Percentiles rank a stretch among this genome's conserved stretches.
Evolutionary conservation across 2,888 invertebrate genomes (phyloP).

Genomic region (Eubasilissa splendida): DNA sequence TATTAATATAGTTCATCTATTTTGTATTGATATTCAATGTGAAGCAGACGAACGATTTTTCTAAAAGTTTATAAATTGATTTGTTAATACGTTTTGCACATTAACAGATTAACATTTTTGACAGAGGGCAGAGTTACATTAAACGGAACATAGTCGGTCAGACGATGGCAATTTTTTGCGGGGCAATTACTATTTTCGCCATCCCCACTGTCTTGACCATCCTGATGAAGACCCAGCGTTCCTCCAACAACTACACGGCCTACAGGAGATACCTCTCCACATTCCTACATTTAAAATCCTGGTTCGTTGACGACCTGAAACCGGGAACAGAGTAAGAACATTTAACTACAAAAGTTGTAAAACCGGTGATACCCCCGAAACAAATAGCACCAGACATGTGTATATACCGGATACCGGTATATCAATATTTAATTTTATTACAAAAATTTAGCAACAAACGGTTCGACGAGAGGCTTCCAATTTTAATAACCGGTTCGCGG

Average conservation of each 20-base stretch:
- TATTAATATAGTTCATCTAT: too few relatives aligned
- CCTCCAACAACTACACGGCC: conserved; percentile 76
- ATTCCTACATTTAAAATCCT: conserved; percentile 81
- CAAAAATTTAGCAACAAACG: too few relatives aligned
- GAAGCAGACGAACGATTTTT: too few relatives aligned
- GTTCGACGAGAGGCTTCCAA: too few relatives aligned
- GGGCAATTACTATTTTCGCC: conserved; percentile 82
- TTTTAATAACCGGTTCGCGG: too few relatives aligned
- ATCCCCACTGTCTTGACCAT: conserved; percentile 82
- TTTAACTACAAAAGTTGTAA: too few relatives aligned
- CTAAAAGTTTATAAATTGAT: too few relatives aligned
- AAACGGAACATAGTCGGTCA: conserved; percentile 79
- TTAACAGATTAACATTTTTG: neutral
- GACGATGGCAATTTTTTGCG: conserved; percentile 81
- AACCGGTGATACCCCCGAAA: neutral
- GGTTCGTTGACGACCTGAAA: conserved; percentile 83
- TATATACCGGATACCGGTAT: too few relatives aligned
- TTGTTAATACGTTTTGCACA: too few relatives aligned
- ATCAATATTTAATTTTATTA: too few relatives aligned
- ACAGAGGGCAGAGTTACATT: conserved; percentile 83
- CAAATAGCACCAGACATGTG: too few relatives aligned
- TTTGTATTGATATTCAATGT: too few relatives aligned
- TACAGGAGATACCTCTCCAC: conserved; percentile 87
- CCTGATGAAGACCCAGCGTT: conserved; percentile 81
- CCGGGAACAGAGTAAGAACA: conserved; percentile 75